Base-by-base conservation (phyloP, 2,113 vertebrate genomes). In the Rattus rattus region DNA sequence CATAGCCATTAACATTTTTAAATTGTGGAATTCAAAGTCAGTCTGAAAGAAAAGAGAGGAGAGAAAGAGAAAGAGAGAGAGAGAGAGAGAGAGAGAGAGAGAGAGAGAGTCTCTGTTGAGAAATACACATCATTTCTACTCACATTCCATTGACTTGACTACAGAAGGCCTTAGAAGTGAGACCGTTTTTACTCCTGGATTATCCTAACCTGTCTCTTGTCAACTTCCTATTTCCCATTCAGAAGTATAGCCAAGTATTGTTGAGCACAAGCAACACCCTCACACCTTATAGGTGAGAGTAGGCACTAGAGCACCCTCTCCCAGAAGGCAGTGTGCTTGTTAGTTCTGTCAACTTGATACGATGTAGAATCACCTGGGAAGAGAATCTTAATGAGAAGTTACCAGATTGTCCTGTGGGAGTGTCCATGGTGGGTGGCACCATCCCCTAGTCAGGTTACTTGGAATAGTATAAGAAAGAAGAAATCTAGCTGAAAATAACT, bases 171-270 rank as follows among this genome's bases (percentile, higher is more conserved):
- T 2, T 33, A 10, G 79, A 76, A 92, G 56, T 56, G 56, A 47
- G n/a, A 8, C 7, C 5, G 8, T 11, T 20, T 6, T 47, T 63
- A 30, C 36, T 9, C 0, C 9, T 36, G 5, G 12, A 5, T 5
- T 7, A 24, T 36, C 52, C 77, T 33, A 5, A 5, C 7, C 33
- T 43, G 10, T 47, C 77, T 70, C 24, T 91, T 75, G 91, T 17
- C 47, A 17, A 5, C 49, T 13, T 13, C 12, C 77, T 17, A 0
- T 9, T 17, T 76, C 94, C 67, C 65, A 26, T 13, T 36, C 19
- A 30, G 28, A 11, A 63, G 1, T 13, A 52, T 6, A 10, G 10
- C n/a, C 30, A 2, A 43, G 2, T 2, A 0, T 3, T 43, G n/a
- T 47, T 11, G 56, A 39, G 14, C 63, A 33, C 22, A 28, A 22